Conservation (phyloP, 2,113 vertebrate species). For the Papio anubis region DNA sequence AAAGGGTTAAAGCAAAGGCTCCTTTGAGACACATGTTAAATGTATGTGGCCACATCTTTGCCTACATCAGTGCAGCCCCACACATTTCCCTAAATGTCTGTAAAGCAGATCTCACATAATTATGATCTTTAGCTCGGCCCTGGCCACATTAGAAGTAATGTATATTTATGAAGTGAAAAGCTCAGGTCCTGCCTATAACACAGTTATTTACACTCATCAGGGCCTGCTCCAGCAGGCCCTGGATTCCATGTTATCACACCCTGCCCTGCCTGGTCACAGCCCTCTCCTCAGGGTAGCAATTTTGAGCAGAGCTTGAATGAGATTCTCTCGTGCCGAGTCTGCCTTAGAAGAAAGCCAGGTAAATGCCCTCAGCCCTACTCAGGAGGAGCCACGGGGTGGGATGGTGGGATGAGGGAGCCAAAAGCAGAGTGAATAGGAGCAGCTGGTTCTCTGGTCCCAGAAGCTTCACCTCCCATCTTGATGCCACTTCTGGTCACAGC, state of each 20-base stretch:
- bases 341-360: constrained; percentile 51
- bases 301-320: constrained; percentile 69
- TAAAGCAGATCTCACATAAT: constrained; percentile 73
- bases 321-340: constrained; percentile 70
- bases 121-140: constrained; percentile 66
- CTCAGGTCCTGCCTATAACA: constrained; percentile 50
- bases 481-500: neutral
- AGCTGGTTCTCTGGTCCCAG: neutral
- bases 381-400: neutral
- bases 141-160: constrained; percentile 65
- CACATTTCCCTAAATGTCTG: constrained; percentile 65
- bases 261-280: neutral
- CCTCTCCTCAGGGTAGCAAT: constrained; percentile 79
- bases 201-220: constrained; percentile 69
- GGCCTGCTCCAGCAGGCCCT: constrained; percentile 80
- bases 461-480: neutral
- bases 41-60: neutral
- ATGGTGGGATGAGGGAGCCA: too few species aligned
- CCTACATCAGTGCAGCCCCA: neutral
- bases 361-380: neutral
- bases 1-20: neutral
- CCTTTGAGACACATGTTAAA: neutral
- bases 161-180: constrained; percentile 76
- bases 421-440: neutral
- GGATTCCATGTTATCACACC: constrained; percentile 40